These are phyloP conservation scores for Macrosteles quadrilineatus DNA, from an alignment of 1,140 invertebrate species.

Conservation along the genomic window DNA sequence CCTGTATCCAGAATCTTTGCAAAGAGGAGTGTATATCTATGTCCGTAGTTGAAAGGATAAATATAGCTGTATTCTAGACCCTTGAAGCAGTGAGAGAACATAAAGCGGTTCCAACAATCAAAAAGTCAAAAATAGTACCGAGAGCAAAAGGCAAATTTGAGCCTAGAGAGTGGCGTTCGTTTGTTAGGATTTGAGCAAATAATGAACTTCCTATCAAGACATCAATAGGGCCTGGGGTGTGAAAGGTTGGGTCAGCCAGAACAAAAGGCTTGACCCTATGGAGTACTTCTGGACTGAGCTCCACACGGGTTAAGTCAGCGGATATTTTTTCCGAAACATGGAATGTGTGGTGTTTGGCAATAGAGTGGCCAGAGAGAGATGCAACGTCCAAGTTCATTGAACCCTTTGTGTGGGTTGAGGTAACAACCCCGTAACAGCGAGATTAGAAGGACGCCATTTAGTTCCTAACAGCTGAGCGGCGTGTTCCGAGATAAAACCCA, in stretches of 20 bases:
- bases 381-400: background rate
- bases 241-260: background rate
- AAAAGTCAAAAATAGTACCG: background rate
- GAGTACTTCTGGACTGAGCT: background rate
- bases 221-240: background rate
- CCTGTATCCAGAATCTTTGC: background rate
- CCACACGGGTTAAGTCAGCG: background rate
- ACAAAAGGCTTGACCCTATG: background rate
- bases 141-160: conserved; percentile 1
- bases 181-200: background rate
- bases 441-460: background rate
- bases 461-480: background rate
- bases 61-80: background rate
- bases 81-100: background rate
- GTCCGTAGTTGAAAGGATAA: background rate
- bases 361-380: background rate
- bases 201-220: background rate
- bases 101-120: background rate
- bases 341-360: background rate
- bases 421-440: too few relatives aligned
- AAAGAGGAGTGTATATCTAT: background rate
- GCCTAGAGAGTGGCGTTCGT: background rate
- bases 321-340: background rate
- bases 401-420: background rate
- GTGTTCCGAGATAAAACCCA: background rate